Percentiles rank a stretch among this genome's conserved stretches.
These are phyloP conservation scores for Halictus quadricinctus DNA, from an alignment of 2,888 invertebrate genomes.

Conservation along the genomic window DNA sequence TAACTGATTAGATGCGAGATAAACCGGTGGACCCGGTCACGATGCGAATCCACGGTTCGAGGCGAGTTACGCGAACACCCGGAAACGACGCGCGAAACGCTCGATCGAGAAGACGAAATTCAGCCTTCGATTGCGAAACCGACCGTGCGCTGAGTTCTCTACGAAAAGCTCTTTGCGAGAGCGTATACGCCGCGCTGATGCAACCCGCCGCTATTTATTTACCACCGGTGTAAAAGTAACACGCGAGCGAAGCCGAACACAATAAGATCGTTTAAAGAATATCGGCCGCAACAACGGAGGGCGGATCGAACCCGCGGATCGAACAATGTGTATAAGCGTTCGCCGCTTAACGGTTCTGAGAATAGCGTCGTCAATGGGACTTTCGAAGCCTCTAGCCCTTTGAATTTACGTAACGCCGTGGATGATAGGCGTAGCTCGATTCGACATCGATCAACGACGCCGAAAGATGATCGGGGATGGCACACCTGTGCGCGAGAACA, in stretches of 20 bases:
- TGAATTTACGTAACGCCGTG: constrained; percentile 58
- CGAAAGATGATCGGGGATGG: constrained; percentile 24
- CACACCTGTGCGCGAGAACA: constrained; percentile 41
- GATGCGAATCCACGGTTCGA: constrained; percentile 46
- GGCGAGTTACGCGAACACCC: constrained; percentile 51
- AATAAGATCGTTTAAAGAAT: constrained; percentile 63
- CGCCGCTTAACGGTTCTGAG: constrained; percentile 58
- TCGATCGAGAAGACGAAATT: constrained; percentile 34
- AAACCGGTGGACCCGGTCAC: constrained; percentile 43
- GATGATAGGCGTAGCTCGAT: constrained; percentile 56
- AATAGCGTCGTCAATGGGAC: constrained; percentile 58
- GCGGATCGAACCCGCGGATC: constrained; percentile 59
- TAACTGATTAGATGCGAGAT: constrained; percentile 61
- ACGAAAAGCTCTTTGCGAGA: constrained; percentile 15
- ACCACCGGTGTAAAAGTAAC: constrained; percentile 54
- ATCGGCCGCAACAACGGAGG: constrained; percentile 62
- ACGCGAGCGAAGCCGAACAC: constrained; percentile 61
- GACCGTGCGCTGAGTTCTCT: constrained; percentile 17
- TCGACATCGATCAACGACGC: constrained; percentile 38
- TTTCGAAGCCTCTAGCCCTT: constrained; percentile 59
- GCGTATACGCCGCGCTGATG: constrained; percentile 26
- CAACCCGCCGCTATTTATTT: constrained; percentile 51
- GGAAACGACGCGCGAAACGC: constrained; percentile 37
- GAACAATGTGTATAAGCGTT: constrained; percentile 53
- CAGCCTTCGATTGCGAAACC: constrained; percentile 35